Evolutionary conservation across 1,140 invertebrate genomes (phyloP), one percentile per base, ranked within the genome.

Genomic region (Zaprionus africanus): DNA sequence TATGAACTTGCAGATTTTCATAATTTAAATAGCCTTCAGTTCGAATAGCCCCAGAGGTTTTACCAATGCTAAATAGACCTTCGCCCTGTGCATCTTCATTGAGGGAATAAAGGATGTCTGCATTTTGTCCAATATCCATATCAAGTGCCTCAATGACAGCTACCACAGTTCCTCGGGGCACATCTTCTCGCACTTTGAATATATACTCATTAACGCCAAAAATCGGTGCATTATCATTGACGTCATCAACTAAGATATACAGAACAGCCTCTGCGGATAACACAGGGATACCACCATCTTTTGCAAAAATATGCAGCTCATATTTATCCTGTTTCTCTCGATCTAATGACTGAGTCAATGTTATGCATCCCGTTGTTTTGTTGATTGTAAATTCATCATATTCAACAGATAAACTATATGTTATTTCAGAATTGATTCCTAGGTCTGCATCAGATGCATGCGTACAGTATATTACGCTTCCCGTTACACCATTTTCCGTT

Each of bases 151-250:
- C 96, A 12, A 98, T 94, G 0, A 96, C 95, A 0, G 97, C 97
- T 0, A 99, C 95, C 0, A 98, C 96, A 38, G 96, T 96, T 63
- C 98, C 98, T 1, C 96, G 93, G 0, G 98, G 98, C 36, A 99
- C 94, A 92, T 99, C 98, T 93, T 99, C 98, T 1, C 97, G 95
- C 1, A 98, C 95, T 90, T 97, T 97, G 4, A 98, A 96, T 3
- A 94, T 95, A 90, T 98, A 98, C 43, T 94, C 95, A 15, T 94
- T 81, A 4, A 97, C 92, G 19, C 95, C 95, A 79, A 99, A 99
- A 38, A 93, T 94, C 0, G 98, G 98, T 0, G 96, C 94, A 86
- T 98, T 98, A 93, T 99, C 98, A 91, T 99, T 99, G 24, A 98
- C 96, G 91, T 99, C 98, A 78, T 97, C 96, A 0, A 99, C 95